Percentiles rank a stretch among this genome's conserved stretches.
phyloP scores from a whole-genome alignment of 2,888 invertebrate genomes.

The Entomobrya multifasciata region DNA sequence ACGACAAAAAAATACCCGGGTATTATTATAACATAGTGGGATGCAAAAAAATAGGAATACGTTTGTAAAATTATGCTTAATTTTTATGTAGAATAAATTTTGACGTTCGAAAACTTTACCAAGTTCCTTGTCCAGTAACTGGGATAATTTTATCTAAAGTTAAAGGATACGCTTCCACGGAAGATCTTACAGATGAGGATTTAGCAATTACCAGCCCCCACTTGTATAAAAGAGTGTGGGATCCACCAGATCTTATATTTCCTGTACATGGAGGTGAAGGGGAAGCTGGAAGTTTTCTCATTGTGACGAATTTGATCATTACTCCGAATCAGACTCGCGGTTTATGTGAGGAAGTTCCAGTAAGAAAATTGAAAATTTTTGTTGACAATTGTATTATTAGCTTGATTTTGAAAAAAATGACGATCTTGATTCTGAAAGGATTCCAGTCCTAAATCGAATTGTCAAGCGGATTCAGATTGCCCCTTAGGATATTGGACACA shows the following conservation, averaged over 20 bases:
- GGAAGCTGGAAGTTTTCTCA: slow-evolving; percentile 81
- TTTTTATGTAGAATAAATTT: too few relatives aligned
- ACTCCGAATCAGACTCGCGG: slow-evolving; percentile 82
- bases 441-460: too few relatives aligned
- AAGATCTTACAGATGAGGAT: slow-evolving; percentile 74
- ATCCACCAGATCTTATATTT: slow-evolving; percentile 80
- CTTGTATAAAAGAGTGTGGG: slow-evolving; percentile 79
- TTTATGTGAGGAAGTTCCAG: slow-evolving; percentile 78
- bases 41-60: too few relatives aligned
- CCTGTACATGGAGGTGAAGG: slow-evolving; percentile 82
- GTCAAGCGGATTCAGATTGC: slow-evolving; percentile 10
- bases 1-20: too few relatives aligned
- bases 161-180: slow-evolving; percentile 82
- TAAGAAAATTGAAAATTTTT: too few relatives aligned
- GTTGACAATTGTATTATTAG: too few relatives aligned
- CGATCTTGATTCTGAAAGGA: too few relatives aligned
- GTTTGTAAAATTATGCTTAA: too few relatives aligned
- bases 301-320: slow-evolving; percentile 82
- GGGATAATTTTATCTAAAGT: slow-evolving; percentile 82
- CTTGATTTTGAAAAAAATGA: too few relatives aligned
- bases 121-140: slow-evolving; percentile 53
- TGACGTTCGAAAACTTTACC: slow-evolving; percentile 69
- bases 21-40: too few relatives aligned
- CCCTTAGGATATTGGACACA: slow-evolving; percentile 11
- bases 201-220: slow-evolving; percentile 62